Percentiles rank a stretch among this genome's conserved stretches.
These are phyloP conservation scores for Noctua pronuba DNA, from an alignment of 2,888 invertebrate species.

Conservation along the genomic window DNA sequence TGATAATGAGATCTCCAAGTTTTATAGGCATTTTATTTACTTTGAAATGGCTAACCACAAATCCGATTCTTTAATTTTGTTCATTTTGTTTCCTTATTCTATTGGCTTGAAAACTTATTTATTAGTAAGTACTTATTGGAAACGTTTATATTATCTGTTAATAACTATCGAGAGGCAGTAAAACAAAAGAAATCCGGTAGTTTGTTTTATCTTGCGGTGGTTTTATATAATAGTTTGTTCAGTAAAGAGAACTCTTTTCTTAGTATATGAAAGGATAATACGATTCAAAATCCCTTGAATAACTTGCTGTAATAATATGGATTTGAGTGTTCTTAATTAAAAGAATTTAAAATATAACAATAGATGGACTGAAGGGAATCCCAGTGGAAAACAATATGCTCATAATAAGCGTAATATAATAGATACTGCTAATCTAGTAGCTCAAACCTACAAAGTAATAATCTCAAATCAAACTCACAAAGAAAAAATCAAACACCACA, in stretches of 20 bases:
- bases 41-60: conserved; percentile 68
- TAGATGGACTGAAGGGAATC: accelerated
- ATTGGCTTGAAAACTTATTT: conserved; percentile 52
- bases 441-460: neutral
- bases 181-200: neutral
- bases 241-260: neutral
- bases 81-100: conserved; percentile 55
- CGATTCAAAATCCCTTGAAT: neutral
- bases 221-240: neutral
- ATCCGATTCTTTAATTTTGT: conserved; percentile 63
- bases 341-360: neutral
- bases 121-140: conserved; percentile 29
- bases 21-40: conserved; percentile 73
- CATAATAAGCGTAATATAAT: neutral
- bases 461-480: conserved; percentile 1
- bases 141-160: conserved; percentile 16
- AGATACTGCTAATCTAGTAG: conserved; percentile 1
- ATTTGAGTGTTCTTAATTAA: neutral
- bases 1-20: conserved; percentile 70
- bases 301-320: too few relatives aligned
- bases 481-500: conserved; percentile 27
- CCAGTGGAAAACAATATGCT: neutral
- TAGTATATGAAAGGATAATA: neutral
- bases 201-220: too few relatives aligned
- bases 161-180: neutral